Percentiles rank a stretch among this genome's conserved stretches.
Conservation (phyloP, 1,140 invertebrate species). For the Monochamus saltuarius region DNA sequence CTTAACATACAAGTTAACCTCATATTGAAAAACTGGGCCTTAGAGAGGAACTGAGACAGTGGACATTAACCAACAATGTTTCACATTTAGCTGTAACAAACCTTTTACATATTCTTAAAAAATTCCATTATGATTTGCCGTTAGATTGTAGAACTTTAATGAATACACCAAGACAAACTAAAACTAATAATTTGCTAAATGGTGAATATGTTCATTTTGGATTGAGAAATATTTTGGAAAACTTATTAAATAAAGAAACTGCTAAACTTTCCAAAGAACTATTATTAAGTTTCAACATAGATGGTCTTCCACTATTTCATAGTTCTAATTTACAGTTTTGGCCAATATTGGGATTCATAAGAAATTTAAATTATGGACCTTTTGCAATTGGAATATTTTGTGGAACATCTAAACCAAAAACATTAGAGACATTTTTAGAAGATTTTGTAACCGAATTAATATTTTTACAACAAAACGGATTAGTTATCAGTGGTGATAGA, state of each 20-base stretch:
- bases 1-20: too few species aligned
- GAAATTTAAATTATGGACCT: too few species aligned
- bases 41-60: too few species aligned
- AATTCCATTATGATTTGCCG: background rate
- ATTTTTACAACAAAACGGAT: too few species aligned
- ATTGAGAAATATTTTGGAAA: background rate
- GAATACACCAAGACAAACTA: constrained; percentile 7
- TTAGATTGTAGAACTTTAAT: background rate
- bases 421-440: too few species aligned
- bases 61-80: background rate
- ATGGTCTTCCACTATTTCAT: constrained; percentile 20
- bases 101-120: background rate
- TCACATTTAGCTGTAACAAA: background rate
- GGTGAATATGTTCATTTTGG: background rate
- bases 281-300: constrained; percentile 18
- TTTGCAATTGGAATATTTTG: too few species aligned
- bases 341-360: constrained; percentile 23
- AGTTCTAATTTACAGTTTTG: constrained; percentile 18
- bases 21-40: too few species aligned
- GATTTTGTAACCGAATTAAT: too few species aligned
- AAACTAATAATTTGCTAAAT: constrained; percentile 7
- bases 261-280: background rate
- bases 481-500: too few species aligned
- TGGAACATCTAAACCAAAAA: too few species aligned
- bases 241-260: background rate